A percentile compares a stretch with the other conserved stretches of the same genome.
phyloP scores from a whole-genome alignment of 2,113 vertebrate species.

The Probosciger aterrimus region DNA sequence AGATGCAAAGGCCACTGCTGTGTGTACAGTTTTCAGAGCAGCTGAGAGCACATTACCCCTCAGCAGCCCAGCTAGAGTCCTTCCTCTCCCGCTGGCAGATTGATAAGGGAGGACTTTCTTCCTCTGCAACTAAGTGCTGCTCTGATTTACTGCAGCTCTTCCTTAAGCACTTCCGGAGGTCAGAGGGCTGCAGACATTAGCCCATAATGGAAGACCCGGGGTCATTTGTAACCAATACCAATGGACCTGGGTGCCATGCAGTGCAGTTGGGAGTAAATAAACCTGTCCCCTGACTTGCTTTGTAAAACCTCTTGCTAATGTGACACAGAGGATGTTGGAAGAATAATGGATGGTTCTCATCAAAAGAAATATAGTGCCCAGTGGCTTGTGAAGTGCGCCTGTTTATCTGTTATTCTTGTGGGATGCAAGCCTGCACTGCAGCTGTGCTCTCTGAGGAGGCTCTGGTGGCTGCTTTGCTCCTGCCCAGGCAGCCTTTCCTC shows the following conservation, averaged over 20 bases:
- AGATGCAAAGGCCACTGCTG: background rate
- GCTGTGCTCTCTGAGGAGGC: background rate
- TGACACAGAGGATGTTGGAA: background rate
- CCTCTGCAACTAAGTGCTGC: constrained; percentile 16
- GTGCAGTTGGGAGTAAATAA: constrained; percentile 29
- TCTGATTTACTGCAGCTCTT: constrained; percentile 72
- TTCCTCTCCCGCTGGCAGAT: constrained; percentile 20
- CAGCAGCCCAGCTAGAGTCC: background rate
- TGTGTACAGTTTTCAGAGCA: background rate
- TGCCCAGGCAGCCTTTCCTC: background rate
- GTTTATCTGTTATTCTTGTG: constrained; percentile 55
- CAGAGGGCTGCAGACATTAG: constrained; percentile 68
- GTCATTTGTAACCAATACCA: constrained; percentile 53
- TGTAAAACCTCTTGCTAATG: background rate
- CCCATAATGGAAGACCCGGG: constrained; percentile 60
- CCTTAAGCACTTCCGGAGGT: constrained; percentile 79
- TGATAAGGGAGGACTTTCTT: constrained; percentile 51
- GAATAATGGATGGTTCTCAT: constrained; percentile 25
- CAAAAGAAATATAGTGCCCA: constrained; percentile 43
- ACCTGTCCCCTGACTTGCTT: constrained; percentile 7
- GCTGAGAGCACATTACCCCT: background rate
- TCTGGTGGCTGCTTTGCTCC: background rate
- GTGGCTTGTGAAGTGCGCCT: background rate
- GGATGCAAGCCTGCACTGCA: background rate
- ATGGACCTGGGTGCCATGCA: background rate